These are phyloP conservation scores for Nautilus pompilius DNA, from an alignment of 1,140 invertebrate genomes.

Conservation along the genomic window DNA sequence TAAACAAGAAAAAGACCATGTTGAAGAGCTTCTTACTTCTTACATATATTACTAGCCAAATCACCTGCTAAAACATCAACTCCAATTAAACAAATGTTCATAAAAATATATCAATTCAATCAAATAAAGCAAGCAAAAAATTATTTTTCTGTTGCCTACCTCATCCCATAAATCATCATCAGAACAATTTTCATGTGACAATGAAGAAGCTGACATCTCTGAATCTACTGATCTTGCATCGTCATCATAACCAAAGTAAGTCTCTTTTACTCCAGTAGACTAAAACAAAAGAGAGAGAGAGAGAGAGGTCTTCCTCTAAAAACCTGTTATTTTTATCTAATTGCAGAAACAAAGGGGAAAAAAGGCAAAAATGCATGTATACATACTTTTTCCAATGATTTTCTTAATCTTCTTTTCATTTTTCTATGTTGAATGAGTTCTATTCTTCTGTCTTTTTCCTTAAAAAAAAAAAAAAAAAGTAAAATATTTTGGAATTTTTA, in stretches of 20 bases:
- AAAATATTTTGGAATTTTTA: not conserved
- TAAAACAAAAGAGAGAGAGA: conserved; percentile 6
- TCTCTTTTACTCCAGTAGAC: conserved; percentile 35
- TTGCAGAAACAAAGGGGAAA: not conserved
- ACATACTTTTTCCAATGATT: conserved; percentile 33
- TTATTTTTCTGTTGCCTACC: no score
- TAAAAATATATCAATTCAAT: no score
- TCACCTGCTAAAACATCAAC: no score
- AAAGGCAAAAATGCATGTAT: not conserved
- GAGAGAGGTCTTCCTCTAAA: not conserved
- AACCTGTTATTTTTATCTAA: not conserved
- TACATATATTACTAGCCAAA: no score
- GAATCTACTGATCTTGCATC: conserved; percentile 38
- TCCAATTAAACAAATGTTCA: no score
- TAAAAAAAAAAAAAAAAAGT: conserved; percentile 11
- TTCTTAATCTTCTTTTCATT: conserved; percentile 26
- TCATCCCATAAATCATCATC: conserved; percentile 47
- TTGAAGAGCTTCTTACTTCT: no score
- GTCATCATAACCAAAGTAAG: conserved; percentile 44
- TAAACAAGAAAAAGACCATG: no score
- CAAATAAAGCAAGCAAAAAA: no score
- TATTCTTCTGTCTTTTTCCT: conserved; percentile 52
- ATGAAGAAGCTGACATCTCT: conserved; percentile 34
- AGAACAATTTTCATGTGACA: conserved; percentile 33
- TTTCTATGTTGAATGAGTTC: conserved; percentile 45